These are phyloP conservation scores for Beaufortia kweichowensis DNA, from an alignment of 2,113 vertebrate genomes.

Conservation along the genomic window DNA sequence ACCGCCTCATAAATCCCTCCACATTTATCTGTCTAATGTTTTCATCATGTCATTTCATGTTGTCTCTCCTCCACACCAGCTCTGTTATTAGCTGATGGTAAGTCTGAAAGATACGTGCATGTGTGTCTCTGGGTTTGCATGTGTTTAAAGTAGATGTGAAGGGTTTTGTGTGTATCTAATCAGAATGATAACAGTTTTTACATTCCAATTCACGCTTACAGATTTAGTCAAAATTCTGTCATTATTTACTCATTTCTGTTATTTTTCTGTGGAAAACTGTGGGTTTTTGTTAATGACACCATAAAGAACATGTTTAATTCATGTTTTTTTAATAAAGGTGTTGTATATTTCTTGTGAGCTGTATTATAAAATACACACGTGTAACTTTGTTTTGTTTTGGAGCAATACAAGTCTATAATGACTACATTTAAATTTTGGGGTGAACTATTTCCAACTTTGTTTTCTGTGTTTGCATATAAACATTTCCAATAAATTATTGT, in stretches of 20 bases:
- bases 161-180: slow-evolving; percentile 4
- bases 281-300: too few relatives aligned
- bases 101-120: slow-evolving; percentile 30
- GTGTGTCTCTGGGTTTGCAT: slow-evolving; percentile 15
- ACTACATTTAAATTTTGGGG: too few relatives aligned
- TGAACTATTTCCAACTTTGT: too few relatives aligned
- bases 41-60: slow-evolving; percentile 6
- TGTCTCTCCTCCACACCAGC: slow-evolving; percentile 25
- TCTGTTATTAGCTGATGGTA: slow-evolving; percentile 53
- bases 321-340: too few relatives aligned
- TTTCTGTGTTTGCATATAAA: slow-evolving; percentile 3
- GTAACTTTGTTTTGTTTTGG: too few relatives aligned
- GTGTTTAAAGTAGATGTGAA: slow-evolving; percentile 1
- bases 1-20: slow-evolving; percentile 50
- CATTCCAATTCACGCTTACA: neutral
- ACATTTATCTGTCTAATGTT: slow-evolving; percentile 43
- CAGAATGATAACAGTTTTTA: neutral
- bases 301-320: too few relatives aligned
- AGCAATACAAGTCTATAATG: too few relatives aligned
- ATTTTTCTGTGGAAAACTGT: neutral
- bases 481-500: neutral
- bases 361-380: too few relatives aligned
- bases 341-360: too few relatives aligned
- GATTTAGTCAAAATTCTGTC: neutral
- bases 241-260: neutral